Base-by-base conservation (phyloP, 2,888 invertebrate species). In the Phragmatobia fuliginosa region DNA sequence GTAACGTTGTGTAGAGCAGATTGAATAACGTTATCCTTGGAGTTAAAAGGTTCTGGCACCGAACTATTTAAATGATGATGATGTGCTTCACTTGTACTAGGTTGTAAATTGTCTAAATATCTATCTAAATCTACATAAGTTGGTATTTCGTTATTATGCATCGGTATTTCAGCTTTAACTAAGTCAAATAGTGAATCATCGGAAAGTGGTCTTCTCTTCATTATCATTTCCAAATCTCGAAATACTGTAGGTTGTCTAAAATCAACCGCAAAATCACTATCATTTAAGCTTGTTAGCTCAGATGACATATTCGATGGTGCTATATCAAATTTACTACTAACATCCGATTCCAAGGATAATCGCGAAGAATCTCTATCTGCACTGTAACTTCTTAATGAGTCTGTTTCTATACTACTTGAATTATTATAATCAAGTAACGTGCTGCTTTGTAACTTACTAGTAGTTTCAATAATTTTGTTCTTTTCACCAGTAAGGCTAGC, bases 161-260 rank as follows among this genome's bases (percentile, higher is more conserved):
- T 94, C 52, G 96, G 94, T 71, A 95, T 95, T 78, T 96, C 96
- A 31, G 96, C 90, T 18, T 96, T 96, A 71, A 96, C 96, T 60
- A 97, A 92, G 86, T 97, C 97, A 85, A 97, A 97, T 59, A 96
- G 92, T 63, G 97, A 97, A 81, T 97, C 97, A 85, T 97, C 97
- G 31, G 97, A 97, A 6, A 98, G 95, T 0, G 97, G 97, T 77
- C 97, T 93, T 65, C 97, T 94, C 83, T 97, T 97, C 59, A 97
- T 88, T 80, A 96, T 96, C 36, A 96, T 94, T 82, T 96, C 96
- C 58, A 96, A 94, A 73, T 96, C 96, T 77, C 94, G 94, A 76
- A 92, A 93, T 32, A 81, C 85, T 71, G 90, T 87, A 2, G 91
- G 87, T 84, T 94, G 90, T 70, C 96, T 92, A 10, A 96, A 91